Conservation (phyloP, 2,113 vertebrate genomes). For the Empidonax alnorum region DNA sequence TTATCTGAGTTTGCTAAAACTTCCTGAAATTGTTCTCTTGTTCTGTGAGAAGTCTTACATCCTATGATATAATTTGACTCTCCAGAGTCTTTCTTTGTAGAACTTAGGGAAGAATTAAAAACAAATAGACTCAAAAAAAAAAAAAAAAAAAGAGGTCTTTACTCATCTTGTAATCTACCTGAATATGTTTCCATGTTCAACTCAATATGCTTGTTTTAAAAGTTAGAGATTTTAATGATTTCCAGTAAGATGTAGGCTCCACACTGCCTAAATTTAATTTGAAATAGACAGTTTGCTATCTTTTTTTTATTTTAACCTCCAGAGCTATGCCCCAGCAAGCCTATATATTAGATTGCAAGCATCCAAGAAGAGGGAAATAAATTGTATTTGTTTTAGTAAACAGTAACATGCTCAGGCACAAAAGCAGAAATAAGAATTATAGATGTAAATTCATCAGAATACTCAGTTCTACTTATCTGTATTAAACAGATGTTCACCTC, state of each 20-base stretch:
- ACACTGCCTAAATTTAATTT: not conserved
- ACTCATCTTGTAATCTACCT: not conserved
- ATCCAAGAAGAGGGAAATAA: not conserved
- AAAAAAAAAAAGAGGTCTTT: not conserved
- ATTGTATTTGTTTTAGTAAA: constrained; percentile 52
- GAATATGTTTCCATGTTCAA: not conserved
- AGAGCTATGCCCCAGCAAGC: constrained; percentile 18
- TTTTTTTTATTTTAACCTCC: not conserved
- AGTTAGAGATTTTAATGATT: not conserved
- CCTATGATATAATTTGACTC: constrained; percentile 18
- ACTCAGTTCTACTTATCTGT: not conserved
- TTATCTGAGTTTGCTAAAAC: constrained; percentile 48
- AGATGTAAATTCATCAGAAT: not conserved
- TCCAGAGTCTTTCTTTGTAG: not conserved
- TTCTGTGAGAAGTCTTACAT: constrained; percentile 44
- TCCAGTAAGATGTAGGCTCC: not conserved
- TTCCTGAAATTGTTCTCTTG: constrained; percentile 56
- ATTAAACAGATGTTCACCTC: not conserved
- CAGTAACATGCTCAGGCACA: constrained; percentile 44
- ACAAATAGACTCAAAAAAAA: too few species aligned
- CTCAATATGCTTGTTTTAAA: not conserved
- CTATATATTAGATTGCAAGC: not conserved
- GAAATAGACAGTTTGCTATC: not conserved
- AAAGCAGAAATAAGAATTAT: not conserved
- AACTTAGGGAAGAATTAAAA: too few species aligned